Base-by-base conservation (phyloP, 2,888 invertebrate genomes). In the Polydesmus complanatus region DNA sequence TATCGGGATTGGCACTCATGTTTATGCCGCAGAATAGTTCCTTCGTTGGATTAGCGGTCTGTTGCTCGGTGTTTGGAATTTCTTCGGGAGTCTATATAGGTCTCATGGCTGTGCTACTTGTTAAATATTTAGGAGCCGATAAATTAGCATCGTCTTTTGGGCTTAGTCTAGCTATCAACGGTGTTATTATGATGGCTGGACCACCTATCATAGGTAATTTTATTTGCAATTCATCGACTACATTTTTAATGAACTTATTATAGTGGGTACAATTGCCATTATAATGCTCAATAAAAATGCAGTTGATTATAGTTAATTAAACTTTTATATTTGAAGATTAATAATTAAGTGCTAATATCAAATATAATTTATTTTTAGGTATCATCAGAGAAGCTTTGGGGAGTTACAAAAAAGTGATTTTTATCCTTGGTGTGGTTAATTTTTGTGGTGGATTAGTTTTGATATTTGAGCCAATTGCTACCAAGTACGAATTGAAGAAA, bases 61-160 rank as follows among this genome's bases (percentile, higher is more conserved):
- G 83, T 70, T 89, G 88, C 72, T 82, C 83, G 0, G 69, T 85
- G 1, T 90, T 89, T 69, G 90, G 90, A 1, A 74, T 90, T 19
- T 85, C 88, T 1, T 88, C 89, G 0, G 90, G 90, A 11, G 81
- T 85, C 1, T 90, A 89, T 71, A 87, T 88, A 0, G 90, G 90
- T 2, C 84, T 90, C 18, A 88, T 88, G 0, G 88, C 90, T 0
- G 83, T 90, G 49, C 87, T 89, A 2, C 88, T 90, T 86, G 87
- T 88, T 0, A 89, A 90, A 70, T 83, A 89, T 83, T 71, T 90
- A 3, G 90, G 90, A 0, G 84, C 85, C 0, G 88, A 90, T 66
- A 78, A 86, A n/a, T 73, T 90, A 0, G 87, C 88, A 69, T 87
- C 88, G 0, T 87, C 88, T 0, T 90, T 89, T 68, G 90, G 90